Base-by-base conservation (phyloP, 2,113 vertebrate species). In the Notothenia coriiceps region DNA sequence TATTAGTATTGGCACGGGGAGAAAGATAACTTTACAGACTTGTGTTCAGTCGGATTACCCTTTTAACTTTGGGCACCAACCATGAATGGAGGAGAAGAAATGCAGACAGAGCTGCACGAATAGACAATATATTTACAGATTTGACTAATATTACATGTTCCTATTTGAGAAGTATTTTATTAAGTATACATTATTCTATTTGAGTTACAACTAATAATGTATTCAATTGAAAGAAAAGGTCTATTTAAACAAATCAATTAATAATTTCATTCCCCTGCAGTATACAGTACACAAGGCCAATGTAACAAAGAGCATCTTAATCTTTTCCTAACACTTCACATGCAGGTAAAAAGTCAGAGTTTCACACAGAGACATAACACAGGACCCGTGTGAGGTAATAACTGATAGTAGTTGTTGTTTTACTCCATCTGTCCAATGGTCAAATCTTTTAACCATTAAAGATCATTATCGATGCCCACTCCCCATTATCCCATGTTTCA, bases 1-100 rank as follows among this genome's bases (percentile, higher is more conserved):
- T 79, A 85, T 86, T 88, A 77, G 57, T 57, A 44, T 29, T 77
- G 84, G 82, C 74, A 73, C 50, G 12, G 67, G 60, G 69, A 77
- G 55, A 65, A 51, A 68, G 77, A 76, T 61, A 76, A 76, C 74
- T 84, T 83, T 60, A 85, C 52, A 80, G 57, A 60, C 46, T 49
- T 74, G 73, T 43, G 29, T 61, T 46, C 63, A 47, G 47, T 43
- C 40, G 46, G 17, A 43, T 51, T 64, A 51, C 2, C 18, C 64
- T 69, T 54, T 52, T 25, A 64, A 80, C 49, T 50, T 49, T 49
- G 47, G 56, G 18, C 35, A 65, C 35, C 4, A 52, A 29, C 49
- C 22, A 3, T 18, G 3, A 57, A 44, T 3, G 13, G 25, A 59
- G 14, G 2, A n/a, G 43, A 15, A 40, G 35, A 47, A 15, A 67